phyloP scores from a whole-genome alignment of 2,797 vertebrate genomes.

The Euthynnus affinis region DNA sequence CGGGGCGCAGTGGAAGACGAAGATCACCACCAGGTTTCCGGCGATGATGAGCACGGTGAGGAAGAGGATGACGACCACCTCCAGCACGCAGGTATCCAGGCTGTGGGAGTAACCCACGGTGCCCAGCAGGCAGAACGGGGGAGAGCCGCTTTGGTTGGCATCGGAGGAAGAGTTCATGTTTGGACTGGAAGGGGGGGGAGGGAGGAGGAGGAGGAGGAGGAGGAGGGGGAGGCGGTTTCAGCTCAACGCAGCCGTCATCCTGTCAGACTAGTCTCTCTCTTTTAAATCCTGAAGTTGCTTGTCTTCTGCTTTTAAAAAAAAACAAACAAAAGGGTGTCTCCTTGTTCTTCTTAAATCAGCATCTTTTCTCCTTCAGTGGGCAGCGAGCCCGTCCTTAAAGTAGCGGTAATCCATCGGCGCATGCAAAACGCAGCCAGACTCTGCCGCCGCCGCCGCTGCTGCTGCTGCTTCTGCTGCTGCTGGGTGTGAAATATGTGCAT shows the following conservation, averaged over 20 bases:
- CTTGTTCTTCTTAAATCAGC: conserved; percentile 43
- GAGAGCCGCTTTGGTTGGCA: conserved; percentile 85
- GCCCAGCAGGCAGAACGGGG: conserved; percentile 92
- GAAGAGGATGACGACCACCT: conserved; percentile 92
- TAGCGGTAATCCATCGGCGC: conserved; percentile 32
- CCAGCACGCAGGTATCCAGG: conserved; percentile 92
- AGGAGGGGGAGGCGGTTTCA: conserved; percentile 40
- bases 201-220: not conserved
- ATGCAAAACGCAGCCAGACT: conserved; percentile 7
- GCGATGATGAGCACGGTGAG: conserved; percentile 94
- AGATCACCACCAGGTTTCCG: conserved; percentile 95
- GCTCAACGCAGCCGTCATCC: conserved; percentile 40
- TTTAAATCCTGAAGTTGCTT: conserved; percentile 20
- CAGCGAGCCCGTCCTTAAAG: conserved; percentile 25
- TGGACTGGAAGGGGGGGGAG: conserved; percentile 27
- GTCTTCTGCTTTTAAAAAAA: conserved; percentile 21
- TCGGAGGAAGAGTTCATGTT: conserved; percentile 81
- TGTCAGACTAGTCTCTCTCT: conserved; percentile 7
- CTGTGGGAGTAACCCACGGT: conserved; percentile 87
- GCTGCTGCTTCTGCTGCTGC: conserved; percentile 32
- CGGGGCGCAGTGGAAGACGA: conserved; percentile 97
- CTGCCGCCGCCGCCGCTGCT: conserved; percentile 14
- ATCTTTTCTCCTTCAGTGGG: conserved; percentile 24
- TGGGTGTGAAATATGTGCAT: conserved; percentile 32
- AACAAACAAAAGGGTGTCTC: conserved; percentile 9